These are phyloP conservation scores for Diaprepes abbreviatus DNA, from an alignment of 2,888 invertebrate species.

Conservation along the genomic window DNA sequence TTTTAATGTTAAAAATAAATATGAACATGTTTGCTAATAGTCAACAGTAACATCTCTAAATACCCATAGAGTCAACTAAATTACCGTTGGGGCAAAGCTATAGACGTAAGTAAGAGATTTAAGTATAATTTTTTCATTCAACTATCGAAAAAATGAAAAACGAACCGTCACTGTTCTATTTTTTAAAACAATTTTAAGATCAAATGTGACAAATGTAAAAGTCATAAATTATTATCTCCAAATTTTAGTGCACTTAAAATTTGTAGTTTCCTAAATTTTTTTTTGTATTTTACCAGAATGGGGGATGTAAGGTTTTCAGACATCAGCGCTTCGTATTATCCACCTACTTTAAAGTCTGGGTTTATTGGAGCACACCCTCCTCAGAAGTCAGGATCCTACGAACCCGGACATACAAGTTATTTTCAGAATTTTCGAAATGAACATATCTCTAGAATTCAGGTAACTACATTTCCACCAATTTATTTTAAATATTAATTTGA, in stretches of 20 bases:
- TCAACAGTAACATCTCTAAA: no score
- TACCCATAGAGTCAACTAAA: no score
- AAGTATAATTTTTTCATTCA: no score
- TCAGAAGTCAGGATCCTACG: constrained; percentile 28
- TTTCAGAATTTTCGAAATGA: constrained; percentile 68
- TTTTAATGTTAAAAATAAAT: no score
- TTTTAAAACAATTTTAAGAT: not conserved
- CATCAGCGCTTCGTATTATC: constrained; percentile 63
- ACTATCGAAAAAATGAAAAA: no score
- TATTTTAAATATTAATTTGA: no score
- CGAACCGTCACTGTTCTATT: no score
- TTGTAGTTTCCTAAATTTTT: constrained; percentile 13
- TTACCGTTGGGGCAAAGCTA: no score
- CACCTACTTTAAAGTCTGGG: constrained; percentile 62
- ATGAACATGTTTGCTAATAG: no score
- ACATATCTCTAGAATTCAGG: constrained; percentile 65
- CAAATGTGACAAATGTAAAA: not conserved
- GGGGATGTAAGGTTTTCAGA: constrained; percentile 31
- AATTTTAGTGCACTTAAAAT: constrained; percentile 15
- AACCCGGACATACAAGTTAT: constrained; percentile 49
- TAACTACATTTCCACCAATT: constrained; percentile 49
- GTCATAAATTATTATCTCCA: not conserved
- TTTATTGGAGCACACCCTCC: constrained; percentile 66
- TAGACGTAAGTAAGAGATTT: no score
- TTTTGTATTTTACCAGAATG: constrained; percentile 7